Base-by-base conservation (phyloP, 2,113 vertebrate species). In the Tiliqua scincoides region DNA sequence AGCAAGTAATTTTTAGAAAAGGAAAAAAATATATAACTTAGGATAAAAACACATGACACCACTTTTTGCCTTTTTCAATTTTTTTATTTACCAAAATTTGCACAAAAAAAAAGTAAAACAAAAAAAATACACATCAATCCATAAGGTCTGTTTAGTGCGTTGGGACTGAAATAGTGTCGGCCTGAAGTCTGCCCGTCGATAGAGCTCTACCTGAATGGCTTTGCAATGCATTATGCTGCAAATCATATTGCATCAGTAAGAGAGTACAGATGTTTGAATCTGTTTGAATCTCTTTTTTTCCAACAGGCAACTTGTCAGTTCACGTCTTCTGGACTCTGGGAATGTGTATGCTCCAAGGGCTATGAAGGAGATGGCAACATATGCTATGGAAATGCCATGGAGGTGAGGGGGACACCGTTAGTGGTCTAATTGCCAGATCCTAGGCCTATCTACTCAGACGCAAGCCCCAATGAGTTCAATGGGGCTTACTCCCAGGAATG, bases 301-400 rank as follows among this genome's bases (percentile, higher is more conserved):
- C 86, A 9, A 1, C 89, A 98, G 98, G 97, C 97, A 27, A 92
- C 87, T 52, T 98, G 98, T 89, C 91, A 93, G 76, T 82, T 94
- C 62, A 87, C 89, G 23, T 32, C 91, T 25, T 92, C 94, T 18
- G 95, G 52, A 6, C 15, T 86, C 87, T 99, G 98, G 98, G 88
- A 93, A 15, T 99, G 99, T 27, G 95, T 98, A 12, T 99, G 99
- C 87, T 95, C 93, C 25, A 87, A 95, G 0, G 97, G 97, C 6
- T 98, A 97, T 0, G 71, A 92, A 59, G 99, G 99, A 71, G 92
- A 99, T 0, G 98, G 99, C 3, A 91, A 70, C 0, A 78, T 93
- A 9, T 99, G 99, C 92, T 99, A 98, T 0, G 98, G 98, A 1
- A 97, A 95, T 0, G 92, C 97, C n/a, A 94, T 94, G 3, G 92